Conservation (phyloP, 1,140 invertebrate genomes). For the Brachionus koreanus region DNA sequence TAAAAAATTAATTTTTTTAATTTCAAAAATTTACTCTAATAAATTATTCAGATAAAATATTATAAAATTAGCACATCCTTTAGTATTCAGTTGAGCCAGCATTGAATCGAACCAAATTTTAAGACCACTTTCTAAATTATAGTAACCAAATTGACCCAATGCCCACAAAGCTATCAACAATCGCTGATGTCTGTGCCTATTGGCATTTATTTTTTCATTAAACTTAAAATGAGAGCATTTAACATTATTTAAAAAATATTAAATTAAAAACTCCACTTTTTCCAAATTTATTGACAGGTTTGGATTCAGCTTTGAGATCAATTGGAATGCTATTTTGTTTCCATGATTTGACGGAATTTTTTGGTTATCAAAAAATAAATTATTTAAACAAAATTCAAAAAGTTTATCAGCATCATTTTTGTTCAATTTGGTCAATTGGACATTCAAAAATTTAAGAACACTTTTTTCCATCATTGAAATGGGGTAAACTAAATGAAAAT, state of each 20-base stretch:
- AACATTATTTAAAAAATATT: not conserved
- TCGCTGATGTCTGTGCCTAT: slow-evolving; percentile 19
- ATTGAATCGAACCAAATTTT: slow-evolving; percentile 7
- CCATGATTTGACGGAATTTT: slow-evolving; percentile 12
- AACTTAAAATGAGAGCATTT: not conserved
- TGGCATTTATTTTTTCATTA: slow-evolving; percentile 16
- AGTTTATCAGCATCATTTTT: not conserved
- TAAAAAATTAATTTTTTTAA: not conserved
- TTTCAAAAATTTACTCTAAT: not conserved
- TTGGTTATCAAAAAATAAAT: not conserved
- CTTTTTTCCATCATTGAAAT: slow-evolving; percentile 7
- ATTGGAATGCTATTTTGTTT: not conserved
- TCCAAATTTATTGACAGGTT: not conserved
- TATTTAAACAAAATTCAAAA: not conserved
- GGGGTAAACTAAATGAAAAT: not conserved
- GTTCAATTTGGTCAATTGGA: not conserved
- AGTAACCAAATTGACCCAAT: slow-evolving; percentile 17
- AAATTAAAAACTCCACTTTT: not conserved
- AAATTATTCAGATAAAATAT: not conserved
- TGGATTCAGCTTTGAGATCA: not conserved
- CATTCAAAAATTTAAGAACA: slow-evolving; percentile 32
- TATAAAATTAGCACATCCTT: slow-evolving; percentile 2
- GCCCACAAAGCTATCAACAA: not conserved
- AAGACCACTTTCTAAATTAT: not conserved
- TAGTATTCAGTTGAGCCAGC: not conserved